Conservation (phyloP, 2,113 vertebrate species). For the Otis tarda region DNA sequence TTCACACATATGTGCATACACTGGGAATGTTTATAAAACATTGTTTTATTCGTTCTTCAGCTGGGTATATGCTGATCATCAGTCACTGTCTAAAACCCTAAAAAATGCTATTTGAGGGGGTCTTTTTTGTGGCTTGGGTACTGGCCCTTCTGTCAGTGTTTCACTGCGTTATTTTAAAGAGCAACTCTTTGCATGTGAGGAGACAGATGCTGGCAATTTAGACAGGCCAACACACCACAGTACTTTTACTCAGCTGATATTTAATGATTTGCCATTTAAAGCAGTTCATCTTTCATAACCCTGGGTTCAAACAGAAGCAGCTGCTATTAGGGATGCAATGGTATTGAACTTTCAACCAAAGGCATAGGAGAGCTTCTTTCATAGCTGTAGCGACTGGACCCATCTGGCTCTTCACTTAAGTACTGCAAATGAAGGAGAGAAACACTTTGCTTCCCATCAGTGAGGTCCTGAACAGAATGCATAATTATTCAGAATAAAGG, state of each 20-base stretch:
- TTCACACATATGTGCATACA: background rate
- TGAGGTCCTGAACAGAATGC: conserved; percentile 48
- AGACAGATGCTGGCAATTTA: conserved; percentile 56
- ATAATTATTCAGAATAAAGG: conserved; percentile 61
- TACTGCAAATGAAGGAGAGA: conserved; percentile 43
- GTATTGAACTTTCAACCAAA: conserved; percentile 68
- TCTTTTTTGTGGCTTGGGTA: conserved; percentile 6
- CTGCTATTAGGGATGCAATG: conserved; percentile 58
- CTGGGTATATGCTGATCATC: background rate
- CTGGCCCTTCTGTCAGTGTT: conserved; percentile 27
- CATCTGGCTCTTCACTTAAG: conserved; percentile 63
- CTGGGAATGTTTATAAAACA: background rate
- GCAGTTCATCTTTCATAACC: conserved; percentile 70
- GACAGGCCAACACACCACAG: conserved; percentile 19
- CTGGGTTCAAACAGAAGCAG: conserved; percentile 71
- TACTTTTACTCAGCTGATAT: conserved; percentile 67
- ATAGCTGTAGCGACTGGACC: conserved; percentile 38
- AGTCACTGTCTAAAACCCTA: background rate
- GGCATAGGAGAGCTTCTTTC: conserved; percentile 50
- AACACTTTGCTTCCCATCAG: conserved; percentile 56
- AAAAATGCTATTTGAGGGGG: background rate
- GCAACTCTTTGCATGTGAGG: conserved; percentile 21
- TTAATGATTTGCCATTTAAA: conserved; percentile 75
- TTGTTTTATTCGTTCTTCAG: background rate
- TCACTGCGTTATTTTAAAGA: conserved; percentile 34